Evolutionary conservation across 2,888 invertebrate species (phyloP), one percentile per base, ranked within the genome.

Genomic region (Thyatira batis): DNA sequence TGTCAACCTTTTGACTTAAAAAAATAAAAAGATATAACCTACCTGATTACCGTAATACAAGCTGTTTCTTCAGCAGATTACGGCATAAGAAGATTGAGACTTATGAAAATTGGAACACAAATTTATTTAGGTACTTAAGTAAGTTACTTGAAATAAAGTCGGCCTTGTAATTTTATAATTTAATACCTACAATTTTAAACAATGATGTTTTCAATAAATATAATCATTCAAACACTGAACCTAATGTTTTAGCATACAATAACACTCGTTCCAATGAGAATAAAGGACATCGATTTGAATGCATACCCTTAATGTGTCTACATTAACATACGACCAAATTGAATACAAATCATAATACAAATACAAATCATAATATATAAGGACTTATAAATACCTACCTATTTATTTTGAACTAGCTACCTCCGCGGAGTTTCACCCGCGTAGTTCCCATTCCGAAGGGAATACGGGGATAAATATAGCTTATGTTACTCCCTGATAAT

Each of bases 221-320:
- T 63, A 60, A 66, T 71, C 52, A 67, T 46, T 52, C 61, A 73
- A 60, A 48, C 75, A 53, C 53, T 64, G 71, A 76, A 68, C 76
- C 60, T 62, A 55, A 20, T 20, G 17, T 62, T 67, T 78, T 81
- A 66, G 63, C 77, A 80, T 79, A 81, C 80, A 80, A 80, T 80
- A 71, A 75, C 45, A 63, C 57, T 57, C 57, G 61, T 65, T 66
- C 62, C 66, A 67, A 73, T 73, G 69, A 63, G 68, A 65, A 67
- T 70, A 68, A 70, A 71, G 75, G 79, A 73, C 69, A 65, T 48
- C 52, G 45, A 54, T 59, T 53, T 51, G 55, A 28, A 48, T 60
- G 43, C 48, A 39, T 51, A 28, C 17, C 28, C 23, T 53, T 33
- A 57, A 51, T 53, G 51, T 55, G 49, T 48, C 49, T 25, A 39